These are phyloP conservation scores for Zosterops japonicus DNA, from an alignment of 2,113 vertebrate species.

Conservation along the genomic window DNA sequence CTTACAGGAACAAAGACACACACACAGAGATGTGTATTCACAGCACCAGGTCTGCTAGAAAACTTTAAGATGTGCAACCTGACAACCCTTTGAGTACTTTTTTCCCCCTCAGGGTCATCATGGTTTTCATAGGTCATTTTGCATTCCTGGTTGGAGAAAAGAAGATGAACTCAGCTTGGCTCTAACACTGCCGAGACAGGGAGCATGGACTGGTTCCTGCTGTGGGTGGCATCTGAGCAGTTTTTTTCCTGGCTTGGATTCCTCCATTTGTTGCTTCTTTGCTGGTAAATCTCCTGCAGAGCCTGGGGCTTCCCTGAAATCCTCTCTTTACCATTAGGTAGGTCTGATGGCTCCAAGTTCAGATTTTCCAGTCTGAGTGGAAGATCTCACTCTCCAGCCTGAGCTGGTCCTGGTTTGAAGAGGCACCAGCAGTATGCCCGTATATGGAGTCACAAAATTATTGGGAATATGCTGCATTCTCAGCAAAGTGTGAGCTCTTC, in stretches of 20 bases:
- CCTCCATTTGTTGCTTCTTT: conserved; percentile 2
- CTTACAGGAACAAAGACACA: neutral
- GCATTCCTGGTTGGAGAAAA: neutral
- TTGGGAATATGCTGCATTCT: neutral
- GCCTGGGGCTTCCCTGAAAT: neutral
- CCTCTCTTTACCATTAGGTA: neutral
- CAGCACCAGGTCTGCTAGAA: conserved; percentile 23
- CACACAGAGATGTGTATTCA: neutral
- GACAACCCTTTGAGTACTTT: conserved; percentile 64
- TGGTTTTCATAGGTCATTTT: conserved; percentile 12
- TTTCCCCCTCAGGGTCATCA: conserved; percentile 9
- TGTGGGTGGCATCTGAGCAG: neutral
- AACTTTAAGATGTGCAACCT: conserved; percentile 8
- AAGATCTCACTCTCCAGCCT: neutral
- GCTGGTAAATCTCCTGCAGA: conserved; percentile 34
- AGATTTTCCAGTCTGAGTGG: conserved; percentile 15
- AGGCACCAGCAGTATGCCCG: neutral
- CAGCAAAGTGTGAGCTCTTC: neutral
- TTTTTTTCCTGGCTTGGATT: neutral
- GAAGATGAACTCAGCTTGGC: neutral
- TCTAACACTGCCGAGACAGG: neutral
- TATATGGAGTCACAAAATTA: neutral
- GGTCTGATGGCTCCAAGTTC: neutral
- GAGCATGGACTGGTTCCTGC: neutral
- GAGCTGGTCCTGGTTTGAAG: neutral